These are phyloP conservation scores for Drosophila novamexicana DNA, from an alignment of 1,140 invertebrate genomes.

Conservation along the genomic window DNA sequence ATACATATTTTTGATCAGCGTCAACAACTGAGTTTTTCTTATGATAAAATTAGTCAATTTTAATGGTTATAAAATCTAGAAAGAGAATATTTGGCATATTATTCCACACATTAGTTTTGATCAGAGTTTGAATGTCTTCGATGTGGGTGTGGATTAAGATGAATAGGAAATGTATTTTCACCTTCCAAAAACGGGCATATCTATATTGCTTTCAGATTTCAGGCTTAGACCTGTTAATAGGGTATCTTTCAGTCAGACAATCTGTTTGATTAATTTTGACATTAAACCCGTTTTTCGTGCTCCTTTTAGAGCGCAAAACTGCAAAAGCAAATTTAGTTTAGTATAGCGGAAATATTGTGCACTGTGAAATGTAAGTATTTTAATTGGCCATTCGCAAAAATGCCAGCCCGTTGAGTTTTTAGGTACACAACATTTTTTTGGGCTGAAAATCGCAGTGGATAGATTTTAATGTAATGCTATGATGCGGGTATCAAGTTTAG, in stretches of 20 bases:
- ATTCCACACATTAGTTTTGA: no score
- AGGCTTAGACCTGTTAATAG: neutral
- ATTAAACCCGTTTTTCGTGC: constrained; percentile 34
- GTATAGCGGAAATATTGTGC: constrained; percentile 67
- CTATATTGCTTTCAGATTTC: neutral
- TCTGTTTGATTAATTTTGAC: neutral
- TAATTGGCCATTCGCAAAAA: constrained; percentile 66
- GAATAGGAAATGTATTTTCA: no score
- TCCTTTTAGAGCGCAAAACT: constrained; percentile 19
- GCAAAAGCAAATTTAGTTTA: constrained; percentile 44
- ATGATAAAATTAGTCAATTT: no score
- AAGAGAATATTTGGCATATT: no score
- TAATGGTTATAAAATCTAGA: no score
- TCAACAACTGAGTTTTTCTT: no score
- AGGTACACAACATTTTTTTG: constrained; percentile 12
- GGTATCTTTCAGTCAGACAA: neutral
- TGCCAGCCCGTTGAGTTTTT: constrained; percentile 14
- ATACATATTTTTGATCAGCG: no score
- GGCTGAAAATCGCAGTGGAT: constrained; percentile 45
- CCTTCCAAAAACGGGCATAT: neutral
- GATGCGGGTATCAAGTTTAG: constrained; percentile 6
- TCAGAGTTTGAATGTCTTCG: no score
- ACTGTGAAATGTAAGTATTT: constrained; percentile 56
- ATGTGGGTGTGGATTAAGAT: no score
- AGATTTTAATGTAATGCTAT: constrained; percentile 50